A percentile compares a stretch with the other conserved stretches of the same genome.
These are phyloP conservation scores for Mixornis gularis DNA, from an alignment of 2,113 vertebrate species.

Conservation along the genomic window DNA sequence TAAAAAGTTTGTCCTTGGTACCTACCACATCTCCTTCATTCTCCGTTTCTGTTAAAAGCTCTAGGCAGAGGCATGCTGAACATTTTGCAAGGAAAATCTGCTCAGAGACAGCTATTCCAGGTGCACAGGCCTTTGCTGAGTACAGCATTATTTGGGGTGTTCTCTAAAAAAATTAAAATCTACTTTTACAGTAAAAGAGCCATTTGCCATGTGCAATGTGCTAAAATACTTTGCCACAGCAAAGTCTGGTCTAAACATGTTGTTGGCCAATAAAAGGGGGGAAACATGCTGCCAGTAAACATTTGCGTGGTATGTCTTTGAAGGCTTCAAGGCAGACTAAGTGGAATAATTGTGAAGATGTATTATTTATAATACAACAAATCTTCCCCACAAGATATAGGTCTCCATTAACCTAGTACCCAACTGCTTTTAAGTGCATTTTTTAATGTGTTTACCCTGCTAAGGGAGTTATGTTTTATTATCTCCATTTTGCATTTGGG, in stretches of 20 bases:
- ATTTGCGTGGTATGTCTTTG: slow-evolving; percentile 67
- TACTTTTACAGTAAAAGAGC: slow-evolving; percentile 39
- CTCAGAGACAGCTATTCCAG: slow-evolving; percentile 33
- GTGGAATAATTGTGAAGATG: slow-evolving; percentile 63
- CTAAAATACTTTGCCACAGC: slow-evolving; percentile 61
- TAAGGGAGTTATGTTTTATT: slow-evolving; percentile 63
- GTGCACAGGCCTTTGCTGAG: slow-evolving; percentile 48
- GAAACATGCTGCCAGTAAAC: slow-evolving; percentile 62
- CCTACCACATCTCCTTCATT: not conserved
- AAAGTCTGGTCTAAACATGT: slow-evolving; percentile 65
- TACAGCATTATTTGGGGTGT: slow-evolving; percentile 42
- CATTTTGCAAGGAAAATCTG: not conserved
- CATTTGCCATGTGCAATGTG: slow-evolving; percentile 48
- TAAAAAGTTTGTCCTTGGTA: not conserved
- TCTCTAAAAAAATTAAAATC: not conserved
- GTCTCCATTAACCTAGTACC: slow-evolving; percentile 64
- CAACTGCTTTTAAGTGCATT: slow-evolving; percentile 62
- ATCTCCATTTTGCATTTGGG: slow-evolving; percentile 63
- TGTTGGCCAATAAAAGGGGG: slow-evolving; percentile 60
- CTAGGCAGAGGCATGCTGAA: not conserved
- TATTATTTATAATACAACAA: slow-evolving; percentile 66
- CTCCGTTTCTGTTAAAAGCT: not conserved
- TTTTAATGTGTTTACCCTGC: slow-evolving; percentile 63
- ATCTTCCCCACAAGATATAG: slow-evolving; percentile 65
- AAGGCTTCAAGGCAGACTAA: slow-evolving; percentile 67